A percentile compares a stretch with the other conserved stretches of the same genome.
These are phyloP conservation scores for Megalops cyprinoides DNA, from an alignment of 2,797 vertebrate genomes.

Conservation along the genomic window DNA sequence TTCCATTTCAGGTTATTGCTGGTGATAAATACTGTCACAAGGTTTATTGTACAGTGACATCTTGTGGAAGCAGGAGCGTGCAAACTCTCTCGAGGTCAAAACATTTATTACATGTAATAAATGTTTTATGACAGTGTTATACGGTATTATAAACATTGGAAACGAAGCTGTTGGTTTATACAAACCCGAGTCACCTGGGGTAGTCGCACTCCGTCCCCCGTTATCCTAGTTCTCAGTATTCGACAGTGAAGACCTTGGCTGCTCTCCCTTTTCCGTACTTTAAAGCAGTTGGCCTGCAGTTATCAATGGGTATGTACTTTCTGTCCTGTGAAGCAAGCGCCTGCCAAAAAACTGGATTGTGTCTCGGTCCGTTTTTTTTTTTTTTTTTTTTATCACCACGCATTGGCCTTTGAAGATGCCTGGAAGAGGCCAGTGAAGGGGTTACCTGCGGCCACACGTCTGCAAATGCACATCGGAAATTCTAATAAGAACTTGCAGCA, in stretches of 20 bases:
- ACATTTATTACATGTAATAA: constrained; percentile 14
- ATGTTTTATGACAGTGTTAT: background rate
- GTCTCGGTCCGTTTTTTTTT: background rate
- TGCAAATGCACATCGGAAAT: background rate
- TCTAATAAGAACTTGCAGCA: no score
- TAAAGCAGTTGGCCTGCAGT: background rate
- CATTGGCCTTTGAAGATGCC: background rate
- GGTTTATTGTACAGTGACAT: constrained; percentile 11
- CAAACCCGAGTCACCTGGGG: no score
- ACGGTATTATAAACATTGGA: background rate
- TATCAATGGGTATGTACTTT: background rate
- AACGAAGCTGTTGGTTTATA: background rate
- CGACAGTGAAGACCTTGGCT: background rate
- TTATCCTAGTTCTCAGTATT: background rate
- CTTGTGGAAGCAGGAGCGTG: background rate
- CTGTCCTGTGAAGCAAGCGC: background rate
- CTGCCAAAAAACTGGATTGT: background rate
- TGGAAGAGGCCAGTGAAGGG: background rate
- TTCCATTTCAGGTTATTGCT: background rate
- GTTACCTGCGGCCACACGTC: no score
- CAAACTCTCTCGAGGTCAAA: background rate
- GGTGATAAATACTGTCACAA: background rate
- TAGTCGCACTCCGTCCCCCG: background rate
- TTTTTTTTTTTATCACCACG: background rate
- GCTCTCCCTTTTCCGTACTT: background rate